Conservation (phyloP, 2,797 vertebrate genomes). For the Gouania willdenowi region DNA sequence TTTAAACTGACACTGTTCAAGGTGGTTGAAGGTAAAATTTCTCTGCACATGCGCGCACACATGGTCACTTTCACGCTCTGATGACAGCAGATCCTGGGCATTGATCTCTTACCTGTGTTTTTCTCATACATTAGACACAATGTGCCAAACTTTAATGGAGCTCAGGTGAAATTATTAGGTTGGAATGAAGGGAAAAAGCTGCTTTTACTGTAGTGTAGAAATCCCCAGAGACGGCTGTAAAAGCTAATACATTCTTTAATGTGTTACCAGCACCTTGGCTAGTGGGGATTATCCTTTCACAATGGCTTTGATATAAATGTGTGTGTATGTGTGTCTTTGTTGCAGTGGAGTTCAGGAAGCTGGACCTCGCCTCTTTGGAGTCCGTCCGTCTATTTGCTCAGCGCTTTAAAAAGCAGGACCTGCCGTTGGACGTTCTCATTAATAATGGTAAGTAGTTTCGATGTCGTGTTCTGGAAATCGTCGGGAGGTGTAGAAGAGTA, state of each 20-base stretch:
- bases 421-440: conserved; percentile 82
- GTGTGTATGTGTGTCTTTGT: conserved; percentile 13
- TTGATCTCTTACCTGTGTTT: conserved; percentile 16
- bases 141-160: conserved; percentile 34
- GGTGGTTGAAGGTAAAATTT: too few relatives aligned
- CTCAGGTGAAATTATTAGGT: conserved; percentile 31
- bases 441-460: conserved; percentile 85
- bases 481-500: not conserved
- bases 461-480: not conserved
- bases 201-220: conserved; percentile 14
- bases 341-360: conserved; percentile 83
- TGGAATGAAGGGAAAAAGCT: conserved; percentile 19
- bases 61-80: conserved; percentile 10
- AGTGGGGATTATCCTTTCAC: conserved; percentile 55
- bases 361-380: conserved; percentile 83
- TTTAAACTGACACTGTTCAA: too few relatives aligned
- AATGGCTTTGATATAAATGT: conserved; percentile 29
- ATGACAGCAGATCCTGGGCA: conserved; percentile 9
- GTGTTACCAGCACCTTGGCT: conserved; percentile 39
- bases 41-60: not conserved
- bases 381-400: conserved; percentile 80
- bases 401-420: conserved; percentile 73
- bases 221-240: conserved; percentile 18
- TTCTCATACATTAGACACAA: conserved; percentile 26
- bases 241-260: conserved; percentile 65